phyloP scores from a whole-genome alignment of 2,888 invertebrate genomes.

The Hesperia comma region DNA sequence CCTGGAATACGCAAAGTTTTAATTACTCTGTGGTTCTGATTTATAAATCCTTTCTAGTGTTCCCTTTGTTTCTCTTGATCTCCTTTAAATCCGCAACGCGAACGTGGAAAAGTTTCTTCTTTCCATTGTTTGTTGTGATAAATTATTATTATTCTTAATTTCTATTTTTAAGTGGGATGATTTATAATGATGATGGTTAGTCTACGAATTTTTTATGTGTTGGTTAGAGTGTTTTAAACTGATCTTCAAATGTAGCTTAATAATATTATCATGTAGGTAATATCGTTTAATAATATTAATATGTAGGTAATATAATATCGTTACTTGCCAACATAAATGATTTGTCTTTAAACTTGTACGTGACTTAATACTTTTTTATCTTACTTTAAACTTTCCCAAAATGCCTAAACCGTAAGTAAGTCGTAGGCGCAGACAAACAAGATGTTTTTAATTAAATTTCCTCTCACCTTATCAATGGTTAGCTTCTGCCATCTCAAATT shows the following conservation, averaged over 20 bases:
- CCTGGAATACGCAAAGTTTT: conserved; percentile 21
- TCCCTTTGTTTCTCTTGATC: neutral
- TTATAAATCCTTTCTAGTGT: neutral
- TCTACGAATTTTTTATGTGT: no score
- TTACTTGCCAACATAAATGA: no score
- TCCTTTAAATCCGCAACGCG: neutral
- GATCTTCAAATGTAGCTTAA: no score
- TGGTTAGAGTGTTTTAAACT: no score
- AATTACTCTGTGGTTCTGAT: conserved; percentile 29
- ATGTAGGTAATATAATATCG: no score
- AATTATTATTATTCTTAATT: neutral
- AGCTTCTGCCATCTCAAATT: conserved; percentile 39
- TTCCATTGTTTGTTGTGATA: neutral
- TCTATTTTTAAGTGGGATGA: neutral
- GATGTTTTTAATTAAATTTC: conserved; percentile 53
- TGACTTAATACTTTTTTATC: no score
- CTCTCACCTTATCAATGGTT: conserved; percentile 45
- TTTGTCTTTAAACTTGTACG: no score
- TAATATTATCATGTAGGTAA: no score
- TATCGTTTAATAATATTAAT: no score
- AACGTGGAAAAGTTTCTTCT: neutral
- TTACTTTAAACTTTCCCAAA: no score
- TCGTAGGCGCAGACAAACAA: conserved; percentile 9
- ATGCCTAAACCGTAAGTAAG: no score
- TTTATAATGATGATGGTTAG: no score